These are phyloP conservation scores for Brachionus paranguensis DNA, from an alignment of 1,140 invertebrate genomes.

Conservation along the genomic window DNA sequence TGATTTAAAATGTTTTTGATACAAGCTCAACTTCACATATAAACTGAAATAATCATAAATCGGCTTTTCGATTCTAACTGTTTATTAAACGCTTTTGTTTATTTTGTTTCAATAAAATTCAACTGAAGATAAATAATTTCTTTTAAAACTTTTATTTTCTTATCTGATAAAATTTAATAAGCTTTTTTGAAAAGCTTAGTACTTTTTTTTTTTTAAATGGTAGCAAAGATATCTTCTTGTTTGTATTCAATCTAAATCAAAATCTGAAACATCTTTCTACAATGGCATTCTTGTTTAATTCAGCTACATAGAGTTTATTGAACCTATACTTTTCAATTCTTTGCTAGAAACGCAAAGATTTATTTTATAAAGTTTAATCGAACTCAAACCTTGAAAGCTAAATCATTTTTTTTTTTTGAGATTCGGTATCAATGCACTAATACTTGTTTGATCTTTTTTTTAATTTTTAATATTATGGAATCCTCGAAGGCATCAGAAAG, in stretches of 20 bases:
- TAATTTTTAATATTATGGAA: background rate
- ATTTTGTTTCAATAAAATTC: constrained; percentile 9
- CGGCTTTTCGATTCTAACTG: constrained; percentile 10
- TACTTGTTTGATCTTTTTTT: background rate
- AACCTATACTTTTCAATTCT: background rate
- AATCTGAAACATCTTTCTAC: background rate
- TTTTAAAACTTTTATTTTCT: background rate
- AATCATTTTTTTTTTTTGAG: background rate
- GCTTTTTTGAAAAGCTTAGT: background rate
- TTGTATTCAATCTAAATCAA: background rate
- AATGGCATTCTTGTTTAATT: background rate
- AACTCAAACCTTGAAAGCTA: background rate
- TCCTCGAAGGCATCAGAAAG: background rate
- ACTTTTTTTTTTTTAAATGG: background rate
- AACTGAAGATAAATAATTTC: background rate
- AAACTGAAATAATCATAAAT: constrained; percentile 7
- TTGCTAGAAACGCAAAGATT: background rate
- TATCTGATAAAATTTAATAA: constrained; percentile 10
- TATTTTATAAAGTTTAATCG: constrained; percentile 3
- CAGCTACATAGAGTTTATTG: background rate
- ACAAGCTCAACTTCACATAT: background rate
- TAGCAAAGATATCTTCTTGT: background rate
- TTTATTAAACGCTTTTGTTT: constrained; percentile 22
- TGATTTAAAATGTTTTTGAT: background rate
- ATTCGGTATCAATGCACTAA: background rate